A percentile compares a stretch with the other conserved stretches of the same genome.
phyloP scores from a whole-genome alignment of 2,113 vertebrate genomes.

The Zeus faber region DNA sequence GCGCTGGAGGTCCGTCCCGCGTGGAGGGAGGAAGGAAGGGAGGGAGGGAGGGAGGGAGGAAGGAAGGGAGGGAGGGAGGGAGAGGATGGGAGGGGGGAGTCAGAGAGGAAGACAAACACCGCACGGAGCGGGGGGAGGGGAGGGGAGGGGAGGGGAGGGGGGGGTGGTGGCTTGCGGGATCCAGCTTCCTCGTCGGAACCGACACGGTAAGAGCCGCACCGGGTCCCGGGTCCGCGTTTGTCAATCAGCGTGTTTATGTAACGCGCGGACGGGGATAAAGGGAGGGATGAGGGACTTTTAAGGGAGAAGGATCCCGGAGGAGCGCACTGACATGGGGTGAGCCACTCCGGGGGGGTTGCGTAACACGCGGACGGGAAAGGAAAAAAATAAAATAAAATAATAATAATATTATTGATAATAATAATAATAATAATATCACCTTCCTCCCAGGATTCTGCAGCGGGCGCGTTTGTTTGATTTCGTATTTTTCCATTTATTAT shows the following conservation, averaged over 20 bases:
- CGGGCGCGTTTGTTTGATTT: too few species aligned
- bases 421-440: too few species aligned
- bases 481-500: too few species aligned
- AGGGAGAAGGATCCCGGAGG: conserved; percentile 16
- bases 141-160: conserved; percentile 39
- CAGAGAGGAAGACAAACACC: conserved; percentile 57
- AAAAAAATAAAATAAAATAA: too few species aligned
- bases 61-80: conserved; percentile 21
- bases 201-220: conserved; percentile 63
- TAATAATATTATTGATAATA: too few species aligned
- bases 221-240: conserved; percentile 4
- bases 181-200: conserved; percentile 40
- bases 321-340: conserved; percentile 73
- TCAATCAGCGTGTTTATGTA: conserved; percentile 33
- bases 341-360: conserved; percentile 20
- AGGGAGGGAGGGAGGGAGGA: conserved; percentile 31
- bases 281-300: conserved; percentile 6
- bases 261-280: conserved; percentile 19
- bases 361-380: neutral
- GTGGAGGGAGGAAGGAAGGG: neutral
- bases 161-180: conserved; percentile 53
- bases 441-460: too few species aligned
- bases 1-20: conserved; percentile 5
- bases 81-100: neutral
- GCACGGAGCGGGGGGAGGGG: conserved; percentile 49